These are phyloP conservation scores for Plectropomus leopardus DNA, from an alignment of 2,113 vertebrate genomes.

Conservation along the genomic window DNA sequence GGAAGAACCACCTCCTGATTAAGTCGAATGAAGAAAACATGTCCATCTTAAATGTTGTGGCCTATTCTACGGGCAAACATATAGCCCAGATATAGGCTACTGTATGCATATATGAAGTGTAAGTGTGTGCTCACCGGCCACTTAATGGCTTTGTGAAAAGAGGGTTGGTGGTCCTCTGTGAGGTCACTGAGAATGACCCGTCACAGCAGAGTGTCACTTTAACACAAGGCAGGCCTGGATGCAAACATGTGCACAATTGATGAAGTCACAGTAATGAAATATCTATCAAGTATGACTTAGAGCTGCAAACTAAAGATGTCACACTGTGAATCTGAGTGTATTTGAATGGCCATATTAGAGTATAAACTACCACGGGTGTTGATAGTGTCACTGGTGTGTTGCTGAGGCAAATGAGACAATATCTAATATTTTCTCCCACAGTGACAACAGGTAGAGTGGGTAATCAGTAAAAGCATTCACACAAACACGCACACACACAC, in stretches of 20 bases:
- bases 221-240: not conserved
- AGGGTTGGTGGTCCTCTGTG: not conserved
- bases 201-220: slow-evolving; percentile 16
- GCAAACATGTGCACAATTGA: not conserved
- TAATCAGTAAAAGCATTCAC: slow-evolving; percentile 58
- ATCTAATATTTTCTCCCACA: slow-evolving; percentile 54
- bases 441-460: slow-evolving; percentile 71
- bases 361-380: slow-evolving; percentile 10
- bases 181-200: slow-evolving; percentile 38
- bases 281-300: slow-evolving; percentile 9
- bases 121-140: not conserved
- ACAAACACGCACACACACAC: slow-evolving; percentile 42
- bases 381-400: slow-evolving; percentile 32
- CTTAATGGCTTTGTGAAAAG: slow-evolving; percentile 18
- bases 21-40: not conserved
- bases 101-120: not conserved
- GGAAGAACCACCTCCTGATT: too few relatives aligned
- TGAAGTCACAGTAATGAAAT: not conserved
- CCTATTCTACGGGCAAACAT: not conserved
- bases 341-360: slow-evolving; percentile 45
- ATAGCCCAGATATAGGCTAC: not conserved
- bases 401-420: slow-evolving; percentile 50
- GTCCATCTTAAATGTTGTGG: not conserved
- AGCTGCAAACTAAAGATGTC: slow-evolving; percentile 25
- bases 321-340: slow-evolving; percentile 39